Evolutionary conservation across 1,140 invertebrate genomes (phyloP).

Genomic region (Calliphora vicina): DNA sequence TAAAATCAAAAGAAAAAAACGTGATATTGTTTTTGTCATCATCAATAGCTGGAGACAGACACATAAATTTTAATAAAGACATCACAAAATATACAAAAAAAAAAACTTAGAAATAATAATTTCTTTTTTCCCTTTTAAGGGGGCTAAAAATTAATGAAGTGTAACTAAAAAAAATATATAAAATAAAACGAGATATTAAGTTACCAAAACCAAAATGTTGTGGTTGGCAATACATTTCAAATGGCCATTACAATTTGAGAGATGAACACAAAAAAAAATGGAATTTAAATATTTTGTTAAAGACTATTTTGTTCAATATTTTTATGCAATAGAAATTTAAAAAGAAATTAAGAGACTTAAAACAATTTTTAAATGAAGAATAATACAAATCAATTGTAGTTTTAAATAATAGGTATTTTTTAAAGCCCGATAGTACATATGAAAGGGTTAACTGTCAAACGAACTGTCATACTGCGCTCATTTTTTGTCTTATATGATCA

Average conservation of each 20-base stretch:
- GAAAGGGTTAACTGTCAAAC: no score
- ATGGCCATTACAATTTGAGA: no score
- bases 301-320: no score
- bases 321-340: no score
- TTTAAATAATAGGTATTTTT: no score
- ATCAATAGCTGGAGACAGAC: slow-evolving; percentile 1
- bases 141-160: not conserved
- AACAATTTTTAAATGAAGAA: no score
- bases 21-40: not conserved
- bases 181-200: no score
- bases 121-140: not conserved
- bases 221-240: not conserved
- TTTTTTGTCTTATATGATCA: no score
- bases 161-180: not conserved
- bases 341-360: no score
- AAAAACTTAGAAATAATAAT: not conserved
- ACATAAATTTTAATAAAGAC: slow-evolving; percentile 5
- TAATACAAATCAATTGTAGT: no score
- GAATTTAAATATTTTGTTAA: not conserved
- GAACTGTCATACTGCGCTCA: no score
- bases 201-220: not conserved
- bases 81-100: not conserved
- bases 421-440: no score
- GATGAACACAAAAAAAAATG: not conserved
- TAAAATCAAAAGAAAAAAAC: not conserved